Conservation (phyloP, 2,888 invertebrate species). For the Lagria hirta region DNA sequence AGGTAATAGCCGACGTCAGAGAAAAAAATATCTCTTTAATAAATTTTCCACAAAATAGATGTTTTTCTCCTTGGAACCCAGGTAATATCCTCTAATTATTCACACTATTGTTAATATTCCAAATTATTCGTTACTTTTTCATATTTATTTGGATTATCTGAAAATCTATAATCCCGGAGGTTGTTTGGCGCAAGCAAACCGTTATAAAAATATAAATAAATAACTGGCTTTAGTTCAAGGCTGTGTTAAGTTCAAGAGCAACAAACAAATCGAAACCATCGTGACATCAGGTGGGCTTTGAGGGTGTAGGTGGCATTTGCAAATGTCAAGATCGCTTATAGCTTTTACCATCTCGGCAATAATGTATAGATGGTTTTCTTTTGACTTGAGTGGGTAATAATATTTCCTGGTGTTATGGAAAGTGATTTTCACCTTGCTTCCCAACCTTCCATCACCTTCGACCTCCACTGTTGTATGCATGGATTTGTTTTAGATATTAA, state of each 20-base stretch:
- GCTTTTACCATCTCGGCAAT: slow-evolving; percentile 14
- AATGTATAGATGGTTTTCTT: slow-evolving; percentile 18
- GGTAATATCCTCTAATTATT: too few species aligned
- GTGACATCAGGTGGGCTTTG: slow-evolving; percentile 18
- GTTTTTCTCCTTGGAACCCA: too few species aligned
- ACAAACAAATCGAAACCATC: slow-evolving; percentile 15
- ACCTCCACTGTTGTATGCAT: slow-evolving; percentile 33
- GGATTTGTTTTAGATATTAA: too few species aligned
- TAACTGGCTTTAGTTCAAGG: slow-evolving; percentile 26
- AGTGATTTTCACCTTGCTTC: slow-evolving; percentile 38
- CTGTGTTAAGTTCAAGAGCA: slow-evolving; percentile 23
- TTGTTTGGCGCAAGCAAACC: slow-evolving; percentile 1
- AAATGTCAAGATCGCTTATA: slow-evolving; percentile 30
- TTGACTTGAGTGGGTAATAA: too few species aligned
- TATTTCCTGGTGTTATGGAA: slow-evolving; percentile 36
- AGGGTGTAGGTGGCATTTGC: slow-evolving; percentile 25
- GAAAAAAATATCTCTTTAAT: too few species aligned
- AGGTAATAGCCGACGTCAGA: too few species aligned
- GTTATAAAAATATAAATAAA: slow-evolving; percentile 25
- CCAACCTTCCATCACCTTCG: slow-evolving; percentile 40
- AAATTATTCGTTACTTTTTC: too few species aligned
- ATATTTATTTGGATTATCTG: too few species aligned
- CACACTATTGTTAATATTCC: too few species aligned
- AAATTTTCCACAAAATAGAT: too few species aligned
- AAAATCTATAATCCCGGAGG: too few species aligned